Evolutionary conservation across 2,888 invertebrate genomes (phyloP).

Genomic region (Allacma fusca): DNA sequence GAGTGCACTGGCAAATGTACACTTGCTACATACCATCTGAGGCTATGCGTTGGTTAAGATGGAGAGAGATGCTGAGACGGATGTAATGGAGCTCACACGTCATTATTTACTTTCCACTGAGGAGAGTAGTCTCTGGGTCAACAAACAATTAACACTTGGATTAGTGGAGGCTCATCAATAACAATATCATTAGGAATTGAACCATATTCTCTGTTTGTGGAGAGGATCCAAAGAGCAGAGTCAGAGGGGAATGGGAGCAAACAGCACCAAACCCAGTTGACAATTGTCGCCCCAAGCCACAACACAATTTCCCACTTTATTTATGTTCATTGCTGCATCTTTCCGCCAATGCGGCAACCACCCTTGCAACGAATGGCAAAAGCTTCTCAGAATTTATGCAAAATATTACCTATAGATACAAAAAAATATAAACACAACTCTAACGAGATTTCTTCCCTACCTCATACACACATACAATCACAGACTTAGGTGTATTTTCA

Average conservation of each 20-base stretch:
- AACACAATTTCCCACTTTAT: slow-evolving; percentile 1
- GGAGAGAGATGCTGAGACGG: too few relatives aligned
- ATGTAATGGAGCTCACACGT: too few relatives aligned
- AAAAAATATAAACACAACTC: neutral
- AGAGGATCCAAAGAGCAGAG: too few relatives aligned
- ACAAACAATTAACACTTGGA: slow-evolving; percentile 13
- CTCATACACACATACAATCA: too few relatives aligned
- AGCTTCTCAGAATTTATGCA: neutral
- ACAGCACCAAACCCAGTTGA: neutral
- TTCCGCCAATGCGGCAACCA: neutral
- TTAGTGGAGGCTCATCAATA: slow-evolving; percentile 4
- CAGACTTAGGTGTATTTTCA: neutral
- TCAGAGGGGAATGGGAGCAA: neutral
- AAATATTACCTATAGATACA: neutral
- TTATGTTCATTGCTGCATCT: neutral
- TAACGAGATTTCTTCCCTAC: neutral
- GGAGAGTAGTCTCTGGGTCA: neutral
- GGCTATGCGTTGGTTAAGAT: too few relatives aligned
- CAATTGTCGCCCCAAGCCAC: neutral
- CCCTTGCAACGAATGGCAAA: too few relatives aligned
- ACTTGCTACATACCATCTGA: too few relatives aligned
- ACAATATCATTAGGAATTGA: neutral
- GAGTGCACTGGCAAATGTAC: too few relatives aligned
- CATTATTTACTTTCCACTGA: neutral
- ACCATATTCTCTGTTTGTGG: too few relatives aligned